Evolutionary conservation across 1,140 invertebrate species (phyloP).

Genomic region (Phortica variegata): DNA sequence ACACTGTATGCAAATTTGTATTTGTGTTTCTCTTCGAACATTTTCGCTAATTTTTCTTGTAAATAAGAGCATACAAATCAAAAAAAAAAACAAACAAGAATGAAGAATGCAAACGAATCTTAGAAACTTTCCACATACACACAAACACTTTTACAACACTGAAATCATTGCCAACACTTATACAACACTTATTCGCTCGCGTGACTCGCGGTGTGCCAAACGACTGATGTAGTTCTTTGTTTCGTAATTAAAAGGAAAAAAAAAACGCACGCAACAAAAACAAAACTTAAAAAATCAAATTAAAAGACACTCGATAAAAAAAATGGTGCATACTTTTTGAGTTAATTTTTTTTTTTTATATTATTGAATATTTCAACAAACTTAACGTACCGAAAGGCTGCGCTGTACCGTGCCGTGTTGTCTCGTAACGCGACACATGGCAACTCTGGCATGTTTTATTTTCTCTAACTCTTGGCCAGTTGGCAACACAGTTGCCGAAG

Average conservation of each 20-base stretch:
- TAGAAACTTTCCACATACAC: neutral
- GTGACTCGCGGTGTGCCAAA: slow-evolving; percentile 47
- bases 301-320: slow-evolving; percentile 7
- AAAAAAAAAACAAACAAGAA: neutral
- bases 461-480: neutral
- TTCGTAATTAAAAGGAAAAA: slow-evolving; percentile 37
- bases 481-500: neutral
- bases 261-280: neutral
- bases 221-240: slow-evolving; percentile 56
- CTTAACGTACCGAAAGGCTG: slow-evolving; percentile 7
- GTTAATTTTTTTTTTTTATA: neutral
- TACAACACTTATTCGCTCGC: slow-evolving; percentile 19
- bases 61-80: too few relatives aligned
- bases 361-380: slow-evolving; percentile 1
- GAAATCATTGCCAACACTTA: neutral
- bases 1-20: too few relatives aligned
- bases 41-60: too few relatives aligned
- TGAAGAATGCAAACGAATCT: neutral
- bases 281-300: slow-evolving; percentile 24
- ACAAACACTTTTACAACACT: neutral
- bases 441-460: too few relatives aligned
- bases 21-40: too few relatives aligned
- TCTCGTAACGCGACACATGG: neutral
- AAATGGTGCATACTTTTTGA: neutral
- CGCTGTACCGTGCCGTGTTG: neutral